Evolutionary conservation across 2,113 vertebrate genomes (phyloP).

Genomic region (Neofelis nebulosa): DNA sequence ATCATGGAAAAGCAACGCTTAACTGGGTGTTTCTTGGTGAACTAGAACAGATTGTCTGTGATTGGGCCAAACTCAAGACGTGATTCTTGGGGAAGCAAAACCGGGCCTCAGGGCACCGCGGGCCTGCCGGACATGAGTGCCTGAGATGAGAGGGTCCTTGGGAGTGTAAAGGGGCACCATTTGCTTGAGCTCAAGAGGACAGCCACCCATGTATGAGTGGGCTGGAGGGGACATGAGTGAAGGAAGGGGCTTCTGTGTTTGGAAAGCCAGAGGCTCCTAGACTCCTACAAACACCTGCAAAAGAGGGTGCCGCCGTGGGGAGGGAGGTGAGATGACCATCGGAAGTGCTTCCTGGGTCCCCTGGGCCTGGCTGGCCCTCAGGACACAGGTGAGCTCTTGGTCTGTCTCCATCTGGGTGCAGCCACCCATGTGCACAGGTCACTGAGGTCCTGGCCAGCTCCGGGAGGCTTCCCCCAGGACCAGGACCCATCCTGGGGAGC

Average conservation of each 20-base stretch:
- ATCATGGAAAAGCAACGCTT: not conserved
- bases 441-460: too few species aligned
- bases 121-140: not conserved
- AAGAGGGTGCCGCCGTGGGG: too few species aligned
- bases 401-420: not conserved
- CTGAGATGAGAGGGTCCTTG: not conserved
- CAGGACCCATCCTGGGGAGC: not conserved
- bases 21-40: too few species aligned
- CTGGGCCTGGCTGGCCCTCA: not conserved
- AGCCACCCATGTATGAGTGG: not conserved
- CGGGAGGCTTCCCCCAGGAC: not conserved
- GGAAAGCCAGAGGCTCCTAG: not conserved
- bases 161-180: not conserved
- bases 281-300: not conserved
- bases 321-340: not conserved
- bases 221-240: not conserved
- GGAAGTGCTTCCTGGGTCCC: not conserved
- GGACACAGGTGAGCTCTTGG: not conserved
- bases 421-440: rapidly evolving
- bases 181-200: not conserved
- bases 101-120: not conserved
- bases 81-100: not conserved
- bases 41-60: not conserved
- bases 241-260: not conserved
- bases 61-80: not conserved